These are phyloP conservation scores for Ceraclea dissimilis DNA, from an alignment of 2,888 invertebrate species.

Conservation along the genomic window DNA sequence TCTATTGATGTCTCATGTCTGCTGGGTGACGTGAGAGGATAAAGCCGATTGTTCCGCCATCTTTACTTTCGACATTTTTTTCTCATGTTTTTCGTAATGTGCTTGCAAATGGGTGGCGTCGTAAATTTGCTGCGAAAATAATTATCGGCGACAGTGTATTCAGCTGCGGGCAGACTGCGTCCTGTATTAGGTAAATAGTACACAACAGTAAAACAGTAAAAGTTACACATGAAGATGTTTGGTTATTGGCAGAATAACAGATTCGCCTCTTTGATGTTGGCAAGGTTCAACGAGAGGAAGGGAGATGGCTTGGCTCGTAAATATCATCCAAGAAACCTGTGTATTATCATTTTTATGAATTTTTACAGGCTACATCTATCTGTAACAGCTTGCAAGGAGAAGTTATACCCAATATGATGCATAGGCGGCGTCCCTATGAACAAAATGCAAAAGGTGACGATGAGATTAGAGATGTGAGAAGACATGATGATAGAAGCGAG, in stretches of 20 bases:
- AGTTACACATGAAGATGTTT: background rate
- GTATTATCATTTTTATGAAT: slow-evolving; percentile 18
- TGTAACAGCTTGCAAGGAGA: slow-evolving; percentile 12
- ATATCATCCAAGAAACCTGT: slow-evolving; percentile 5
- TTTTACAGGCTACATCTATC: slow-evolving; percentile 21
- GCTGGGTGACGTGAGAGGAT: too few relatives aligned
- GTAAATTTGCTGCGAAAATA: too few relatives aligned
- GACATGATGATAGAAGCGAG: background rate
- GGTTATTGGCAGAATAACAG: background rate
- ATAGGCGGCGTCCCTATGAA: slow-evolving; percentile 12
- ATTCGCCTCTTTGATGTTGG: background rate
- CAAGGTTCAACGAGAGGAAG: background rate
- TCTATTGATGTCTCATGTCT: too few relatives aligned
- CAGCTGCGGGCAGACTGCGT: background rate
- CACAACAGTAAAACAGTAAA: slow-evolving; percentile 1
- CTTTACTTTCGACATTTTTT: too few relatives aligned
- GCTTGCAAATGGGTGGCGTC: too few relatives aligned
- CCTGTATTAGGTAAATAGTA: slow-evolving; percentile 19
- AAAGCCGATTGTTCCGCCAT: too few relatives aligned
- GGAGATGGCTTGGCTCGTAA: slow-evolving; percentile 3
- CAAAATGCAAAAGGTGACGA: background rate
- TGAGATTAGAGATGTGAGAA: background rate
- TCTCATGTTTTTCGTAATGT: too few relatives aligned
- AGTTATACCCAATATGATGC: slow-evolving; percentile 10
- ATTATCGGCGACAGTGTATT: too few relatives aligned